These are phyloP conservation scores for Bujurquina vittata DNA, from an alignment of 2,113 vertebrate genomes.

Conservation along the genomic window DNA sequence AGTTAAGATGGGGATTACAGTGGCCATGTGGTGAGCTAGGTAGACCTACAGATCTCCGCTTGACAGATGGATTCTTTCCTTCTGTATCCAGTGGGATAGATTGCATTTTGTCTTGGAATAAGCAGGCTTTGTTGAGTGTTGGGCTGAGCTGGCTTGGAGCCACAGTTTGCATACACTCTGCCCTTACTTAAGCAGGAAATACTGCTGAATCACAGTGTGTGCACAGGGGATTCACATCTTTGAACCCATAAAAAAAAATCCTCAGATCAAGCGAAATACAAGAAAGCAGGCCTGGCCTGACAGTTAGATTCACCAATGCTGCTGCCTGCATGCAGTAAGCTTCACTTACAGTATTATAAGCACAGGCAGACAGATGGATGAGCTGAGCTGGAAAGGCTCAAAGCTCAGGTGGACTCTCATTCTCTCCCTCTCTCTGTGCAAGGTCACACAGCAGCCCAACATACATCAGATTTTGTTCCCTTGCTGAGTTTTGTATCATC, in stretches of 20 bases:
- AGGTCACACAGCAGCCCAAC: conserved; percentile 75
- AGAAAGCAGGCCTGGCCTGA: not conserved
- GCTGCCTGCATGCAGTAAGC: conserved; percentile 51
- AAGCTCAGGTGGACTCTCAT: conserved; percentile 68
- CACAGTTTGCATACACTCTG: conserved; percentile 9
- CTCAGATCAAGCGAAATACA: conserved; percentile 20
- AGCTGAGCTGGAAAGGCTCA: conserved; percentile 73
- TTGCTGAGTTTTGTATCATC: conserved; percentile 22
- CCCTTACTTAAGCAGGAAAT: conserved; percentile 48
- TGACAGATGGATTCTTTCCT: not conserved
- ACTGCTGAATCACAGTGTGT: conserved; percentile 51
- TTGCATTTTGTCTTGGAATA: not conserved
- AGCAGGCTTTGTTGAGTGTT: not conserved
- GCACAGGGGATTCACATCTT: not conserved
- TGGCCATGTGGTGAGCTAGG: conserved; percentile 16
- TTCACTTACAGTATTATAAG: conserved; percentile 57
- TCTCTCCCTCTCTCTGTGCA: conserved; percentile 36
- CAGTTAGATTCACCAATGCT: conserved; percentile 1
- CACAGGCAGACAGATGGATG: conserved; percentile 67
- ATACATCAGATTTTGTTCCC: conserved; percentile 45
- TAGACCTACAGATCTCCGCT: not conserved
- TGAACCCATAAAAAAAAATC: not conserved
- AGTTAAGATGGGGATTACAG: conserved; percentile 48
- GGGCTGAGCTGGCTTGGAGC: conserved; percentile 18
- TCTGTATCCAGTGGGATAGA: not conserved